Base-by-base conservation (phyloP, 2,888 invertebrate species). In the Ditula angustiorana region DNA sequence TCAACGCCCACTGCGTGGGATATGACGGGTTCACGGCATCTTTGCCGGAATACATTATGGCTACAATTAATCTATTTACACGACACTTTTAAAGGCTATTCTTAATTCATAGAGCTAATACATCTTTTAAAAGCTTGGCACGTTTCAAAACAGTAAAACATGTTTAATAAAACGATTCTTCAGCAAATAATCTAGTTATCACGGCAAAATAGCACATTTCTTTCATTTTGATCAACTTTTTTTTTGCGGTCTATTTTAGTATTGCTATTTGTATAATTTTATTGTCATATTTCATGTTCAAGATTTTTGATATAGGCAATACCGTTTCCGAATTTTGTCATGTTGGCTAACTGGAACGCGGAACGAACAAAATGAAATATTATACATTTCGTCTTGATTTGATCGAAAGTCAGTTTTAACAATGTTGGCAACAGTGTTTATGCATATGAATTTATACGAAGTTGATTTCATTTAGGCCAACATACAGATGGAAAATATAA, bases 1-100 rank as follows among this genome's bases (percentile, higher is more conserved):
- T 96, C 68, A 97, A 88, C 56, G 97, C 96, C 96, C 97, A 97
- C 80, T 96, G 95, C 77, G 95, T 95, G 81, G 94, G 94, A 90
- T 94, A 95, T 74, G 94, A 88, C 70, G 95, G 91, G 84, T 94
- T 89, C 86, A 94, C 87, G 87, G 95, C 95, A 84, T 94, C 94
- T 72, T 94, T 94, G 70, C 94, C 94, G 64, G 94, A 92, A 83
- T 93, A 94, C 94, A 94, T 94, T 73, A 66, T 85, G 68, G 56
- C 66, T 70, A 52, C 55, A 73, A 66, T 73, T 72, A 53, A 63
- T 69, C 33, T 55, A 49, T 69, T 67, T 68, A 67, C 69, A 63
- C 67, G 56, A 56, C 37, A 21, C 41, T 53, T 44, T 21, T 21
- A 58, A 52, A 28, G 28, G 50, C 65, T 67, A 61, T 47, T 55